Evolutionary conservation across 2,888 invertebrate genomes (phyloP).

Genomic region (Galeruca laticollis): DNA sequence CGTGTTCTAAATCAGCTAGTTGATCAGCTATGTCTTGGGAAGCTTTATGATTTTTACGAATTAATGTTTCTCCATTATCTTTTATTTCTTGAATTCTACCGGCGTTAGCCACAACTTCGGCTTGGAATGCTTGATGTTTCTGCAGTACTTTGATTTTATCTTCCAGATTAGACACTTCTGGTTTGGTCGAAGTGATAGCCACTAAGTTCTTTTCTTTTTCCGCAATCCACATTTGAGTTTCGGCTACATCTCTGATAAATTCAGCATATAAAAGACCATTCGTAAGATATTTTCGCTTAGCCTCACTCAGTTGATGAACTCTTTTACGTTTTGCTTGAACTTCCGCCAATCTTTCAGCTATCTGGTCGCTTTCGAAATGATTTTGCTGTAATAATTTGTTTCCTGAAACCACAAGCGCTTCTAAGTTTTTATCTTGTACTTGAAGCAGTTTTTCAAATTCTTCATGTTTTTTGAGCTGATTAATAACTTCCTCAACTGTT

Average conservation of each 20-base stretch:
- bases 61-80: constrained; percentile 76
- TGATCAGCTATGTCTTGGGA: constrained; percentile 78
- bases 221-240: constrained; percentile 91
- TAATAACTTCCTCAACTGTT: constrained; percentile 90
- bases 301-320: constrained; percentile 76
- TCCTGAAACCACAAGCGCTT: constrained; percentile 85
- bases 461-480: constrained; percentile 91
- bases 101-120: constrained; percentile 89
- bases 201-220: constrained; percentile 91
- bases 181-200: constrained; percentile 81
- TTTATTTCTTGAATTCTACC: constrained; percentile 87
- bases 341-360: constrained; percentile 80
- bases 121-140: constrained; percentile 95
- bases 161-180: constrained; percentile 81
- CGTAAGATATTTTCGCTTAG: constrained; percentile 77
- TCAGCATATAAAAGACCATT: constrained; percentile 88
- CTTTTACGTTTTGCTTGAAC: constrained; percentile 79
- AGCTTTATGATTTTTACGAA: constrained; percentile 79
- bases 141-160: constrained; percentile 96
- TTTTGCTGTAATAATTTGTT: constrained; percentile 88
- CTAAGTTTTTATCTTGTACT: constrained; percentile 90
- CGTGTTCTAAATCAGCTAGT: constrained; percentile 76
- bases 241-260: constrained; percentile 91
- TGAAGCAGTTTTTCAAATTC: constrained; percentile 92
- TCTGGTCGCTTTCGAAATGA: constrained; percentile 89